These are phyloP conservation scores for Orchesella flavescens DNA, from an alignment of 2,888 invertebrate species.

Conservation along the genomic window DNA sequence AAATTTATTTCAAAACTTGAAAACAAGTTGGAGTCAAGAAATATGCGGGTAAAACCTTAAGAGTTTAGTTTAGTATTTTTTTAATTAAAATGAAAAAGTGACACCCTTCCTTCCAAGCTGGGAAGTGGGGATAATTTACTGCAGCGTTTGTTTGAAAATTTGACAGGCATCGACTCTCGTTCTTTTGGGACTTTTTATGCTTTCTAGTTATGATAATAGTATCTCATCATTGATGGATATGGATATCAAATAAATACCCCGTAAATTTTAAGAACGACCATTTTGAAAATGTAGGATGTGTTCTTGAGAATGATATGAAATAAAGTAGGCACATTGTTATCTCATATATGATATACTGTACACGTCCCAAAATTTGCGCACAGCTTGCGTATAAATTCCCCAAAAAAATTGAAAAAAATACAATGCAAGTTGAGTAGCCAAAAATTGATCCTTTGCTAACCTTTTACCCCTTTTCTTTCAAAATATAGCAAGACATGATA, in stretches of 20 bases:
- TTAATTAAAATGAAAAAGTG: no score
- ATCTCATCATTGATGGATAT: background rate
- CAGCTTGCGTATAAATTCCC: background rate
- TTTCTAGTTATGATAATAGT: background rate
- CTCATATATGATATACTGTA: background rate
- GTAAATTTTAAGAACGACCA: background rate
- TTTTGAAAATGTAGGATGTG: background rate
- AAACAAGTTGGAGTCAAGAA: no score
- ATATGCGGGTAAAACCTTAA: no score
- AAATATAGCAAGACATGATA: slow-evolving; percentile 19
- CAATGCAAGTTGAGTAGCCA: no score
- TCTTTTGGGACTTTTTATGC: background rate
- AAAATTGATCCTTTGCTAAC: no score
- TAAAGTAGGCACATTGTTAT: background rate
- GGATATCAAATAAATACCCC: background rate
- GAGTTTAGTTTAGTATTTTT: no score
- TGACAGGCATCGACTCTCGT: no score
- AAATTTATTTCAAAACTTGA: no score
- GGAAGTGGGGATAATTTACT: no score
- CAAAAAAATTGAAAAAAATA: no score
- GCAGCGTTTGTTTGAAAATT: no score
- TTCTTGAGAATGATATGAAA: background rate
- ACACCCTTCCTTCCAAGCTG: no score
- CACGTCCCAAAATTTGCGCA: background rate
- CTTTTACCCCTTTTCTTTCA: background rate